Evolutionary conservation across 2,797 vertebrate genomes (phyloP).

Genomic region (Thunnus albacares): DNA sequence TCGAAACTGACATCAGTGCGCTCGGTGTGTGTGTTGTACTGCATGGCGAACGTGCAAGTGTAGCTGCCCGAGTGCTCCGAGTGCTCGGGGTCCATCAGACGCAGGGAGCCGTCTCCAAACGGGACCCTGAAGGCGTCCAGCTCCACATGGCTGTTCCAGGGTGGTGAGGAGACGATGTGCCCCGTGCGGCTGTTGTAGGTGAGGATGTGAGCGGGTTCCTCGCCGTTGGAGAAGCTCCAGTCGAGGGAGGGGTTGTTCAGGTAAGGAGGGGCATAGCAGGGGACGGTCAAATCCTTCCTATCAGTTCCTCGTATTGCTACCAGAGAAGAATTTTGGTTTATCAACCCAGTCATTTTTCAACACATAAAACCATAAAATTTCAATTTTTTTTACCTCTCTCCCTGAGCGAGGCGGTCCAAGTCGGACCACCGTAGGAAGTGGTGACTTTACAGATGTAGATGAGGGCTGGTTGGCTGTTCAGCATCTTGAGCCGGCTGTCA

Average conservation of each 20-base stretch:
- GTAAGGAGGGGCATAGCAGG: conserved; percentile 76
- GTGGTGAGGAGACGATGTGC: neutral
- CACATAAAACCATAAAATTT: neutral
- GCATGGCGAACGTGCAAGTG: conserved; percentile 74
- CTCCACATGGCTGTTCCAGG: conserved; percentile 70
- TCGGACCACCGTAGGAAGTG: conserved; percentile 65
- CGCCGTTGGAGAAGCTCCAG: conserved; percentile 79
- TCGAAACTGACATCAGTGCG: conserved; percentile 67
- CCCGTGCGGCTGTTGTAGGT: conserved; percentile 74
- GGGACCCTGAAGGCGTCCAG: conserved; percentile 64
- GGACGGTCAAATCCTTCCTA: conserved; percentile 78
- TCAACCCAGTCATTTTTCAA: no score
- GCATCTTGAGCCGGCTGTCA: conserved; percentile 79
- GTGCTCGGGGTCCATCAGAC: conserved; percentile 69
- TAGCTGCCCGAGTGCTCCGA: conserved; percentile 76
- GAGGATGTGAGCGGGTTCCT: conserved; percentile 70
- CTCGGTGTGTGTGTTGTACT: conserved; percentile 70
- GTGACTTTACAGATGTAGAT: conserved; percentile 84
- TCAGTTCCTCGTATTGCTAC: conserved; percentile 67
- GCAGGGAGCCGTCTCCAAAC: conserved; percentile 82
- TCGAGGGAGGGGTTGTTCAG: conserved; percentile 73
- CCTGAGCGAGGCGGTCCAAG: conserved; percentile 80
- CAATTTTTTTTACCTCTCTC: conserved; percentile 73
- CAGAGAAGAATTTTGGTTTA: neutral
- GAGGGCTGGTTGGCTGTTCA: conserved; percentile 63